phyloP scores from a whole-genome alignment of 2,113 vertebrate species.

The Microtus richardsoni region DNA sequence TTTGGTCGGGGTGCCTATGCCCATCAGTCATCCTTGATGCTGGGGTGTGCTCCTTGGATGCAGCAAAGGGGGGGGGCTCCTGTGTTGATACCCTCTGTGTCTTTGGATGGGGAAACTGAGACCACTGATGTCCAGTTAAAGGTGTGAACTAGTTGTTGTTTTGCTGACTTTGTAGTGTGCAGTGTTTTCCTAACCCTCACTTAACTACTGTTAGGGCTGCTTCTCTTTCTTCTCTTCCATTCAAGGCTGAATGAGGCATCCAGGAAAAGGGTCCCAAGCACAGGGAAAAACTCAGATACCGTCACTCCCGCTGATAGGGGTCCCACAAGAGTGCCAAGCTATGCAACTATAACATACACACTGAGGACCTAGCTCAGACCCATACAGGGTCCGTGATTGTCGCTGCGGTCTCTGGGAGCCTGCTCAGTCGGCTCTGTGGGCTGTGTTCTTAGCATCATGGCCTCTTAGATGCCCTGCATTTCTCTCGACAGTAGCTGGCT shows the following conservation, averaged over 20 bases:
- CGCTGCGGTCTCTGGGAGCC: neutral
- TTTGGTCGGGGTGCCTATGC: neutral
- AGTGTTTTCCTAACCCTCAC: neutral
- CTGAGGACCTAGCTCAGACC: neutral
- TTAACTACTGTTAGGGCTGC: neutral
- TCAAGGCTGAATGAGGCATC: neutral
- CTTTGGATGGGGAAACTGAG: neutral
- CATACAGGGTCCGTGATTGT: neutral
- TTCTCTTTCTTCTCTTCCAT: no score
- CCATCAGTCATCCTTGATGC: neutral
- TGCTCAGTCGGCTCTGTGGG: neutral
- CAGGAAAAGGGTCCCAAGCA: neutral
- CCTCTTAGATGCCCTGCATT: neutral
- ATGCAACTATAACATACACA: no score
- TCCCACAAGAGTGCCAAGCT: neutral
- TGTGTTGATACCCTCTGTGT: neutral
- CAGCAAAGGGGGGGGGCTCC: neutral
- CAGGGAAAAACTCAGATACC: neutral
- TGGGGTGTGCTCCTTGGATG: neutral
- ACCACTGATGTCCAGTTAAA: neutral
- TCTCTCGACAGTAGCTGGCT: neutral
- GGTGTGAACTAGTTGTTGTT: neutral
- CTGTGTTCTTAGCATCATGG: neutral
- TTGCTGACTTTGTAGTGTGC: neutral
- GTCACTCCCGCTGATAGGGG: neutral